Percentiles rank a stretch among this genome's conserved stretches.
Conservation (phyloP, 1,140 invertebrate species). For the Monochamus saltuarius region DNA sequence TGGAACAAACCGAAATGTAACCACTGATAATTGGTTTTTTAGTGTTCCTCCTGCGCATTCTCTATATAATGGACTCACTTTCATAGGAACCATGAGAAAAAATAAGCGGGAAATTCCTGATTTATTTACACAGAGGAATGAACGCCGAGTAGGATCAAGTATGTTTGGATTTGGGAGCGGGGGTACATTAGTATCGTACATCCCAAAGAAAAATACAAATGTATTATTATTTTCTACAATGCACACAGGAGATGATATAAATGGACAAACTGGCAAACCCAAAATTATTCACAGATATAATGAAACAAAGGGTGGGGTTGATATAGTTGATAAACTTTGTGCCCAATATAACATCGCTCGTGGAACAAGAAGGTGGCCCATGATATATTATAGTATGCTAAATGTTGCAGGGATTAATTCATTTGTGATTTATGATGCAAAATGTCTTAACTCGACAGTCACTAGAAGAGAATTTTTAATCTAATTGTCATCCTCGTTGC, state of each 20-base stretch:
- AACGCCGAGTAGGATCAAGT: slow-evolving; percentile 1
- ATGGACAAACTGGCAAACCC: slow-evolving; percentile 6
- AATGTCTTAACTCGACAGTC: slow-evolving; percentile 5
- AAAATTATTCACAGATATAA: slow-evolving; percentile 25
- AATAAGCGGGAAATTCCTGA: slow-evolving; percentile 22
- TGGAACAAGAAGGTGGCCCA: slow-evolving; percentile 20
- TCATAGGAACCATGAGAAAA: slow-evolving; percentile 21
- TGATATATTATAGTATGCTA: slow-evolving; percentile 21
- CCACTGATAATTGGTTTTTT: slow-evolving; percentile 38
- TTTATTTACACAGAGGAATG: slow-evolving; percentile 8
- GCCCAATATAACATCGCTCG: slow-evolving; percentile 18
- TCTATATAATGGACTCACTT: slow-evolving; percentile 15
- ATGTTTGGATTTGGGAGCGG: slow-evolving; percentile 10
- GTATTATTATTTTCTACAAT: slow-evolving; percentile 24
- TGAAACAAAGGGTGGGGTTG: slow-evolving; percentile 22
- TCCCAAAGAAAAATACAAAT: slow-evolving; percentile 14
- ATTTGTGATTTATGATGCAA: slow-evolving; percentile 11
- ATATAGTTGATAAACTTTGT: slow-evolving; percentile 22
- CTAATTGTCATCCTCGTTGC: not conserved
- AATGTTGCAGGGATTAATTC: slow-evolving; percentile 17
- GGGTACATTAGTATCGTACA: slow-evolving; percentile 5
- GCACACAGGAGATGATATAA: slow-evolving; percentile 19
- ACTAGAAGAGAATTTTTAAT: not conserved
- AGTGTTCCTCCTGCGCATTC: slow-evolving; percentile 11
- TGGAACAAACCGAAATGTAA: slow-evolving; percentile 16